Base-by-base conservation (phyloP, 2,113 vertebrate species). In the Perca schrenkii region DNA sequence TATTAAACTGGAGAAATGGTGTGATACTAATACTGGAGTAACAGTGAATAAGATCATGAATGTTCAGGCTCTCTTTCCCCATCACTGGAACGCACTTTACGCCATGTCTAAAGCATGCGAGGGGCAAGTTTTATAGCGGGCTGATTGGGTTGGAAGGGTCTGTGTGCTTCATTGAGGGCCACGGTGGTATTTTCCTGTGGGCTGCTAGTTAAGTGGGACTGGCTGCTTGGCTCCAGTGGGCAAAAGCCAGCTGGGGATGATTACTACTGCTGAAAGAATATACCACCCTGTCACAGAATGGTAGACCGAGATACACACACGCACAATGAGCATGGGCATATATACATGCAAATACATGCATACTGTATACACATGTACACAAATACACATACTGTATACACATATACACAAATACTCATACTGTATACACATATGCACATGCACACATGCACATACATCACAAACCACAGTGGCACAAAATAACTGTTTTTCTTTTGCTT, bases 161-260 rank as follows among this genome's bases (percentile, higher is more conserved):
- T 77, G 70, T 72, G 50, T 85, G 84, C 74, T 86, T 84, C 76
- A 74, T 86, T 84, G 80, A 88, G 74, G 85, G 88, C 84, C 79
- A n/a, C 40, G 43, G 62, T 82, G 86, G 90, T 91, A 86, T 91
- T 92, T 93, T 94, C 86, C 90, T 90, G 90, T 94, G 91, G 90
- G 88, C 90, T 89, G 88, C 84, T 86, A 92, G 89, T 93, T 94
- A 91, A 88, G 81, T 43, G 77, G 78, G 85, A 80, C 86, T 83
- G 87, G 86, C 89, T 91, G 85, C 90, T 88, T 88, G 84, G 86
- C 88, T 90, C 80, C 77, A 80, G 87, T 85, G 85, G 91, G 89
- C 86, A 91, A 77, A 81, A 77, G 43, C 72, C 93, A 93, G 92
- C 93, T 94, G 91, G 87, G 86, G 82, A 85, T 79, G 86, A 91